Base-by-base conservation (phyloP, 1,140 invertebrate genomes). In the Reticulitermes speratus region DNA sequence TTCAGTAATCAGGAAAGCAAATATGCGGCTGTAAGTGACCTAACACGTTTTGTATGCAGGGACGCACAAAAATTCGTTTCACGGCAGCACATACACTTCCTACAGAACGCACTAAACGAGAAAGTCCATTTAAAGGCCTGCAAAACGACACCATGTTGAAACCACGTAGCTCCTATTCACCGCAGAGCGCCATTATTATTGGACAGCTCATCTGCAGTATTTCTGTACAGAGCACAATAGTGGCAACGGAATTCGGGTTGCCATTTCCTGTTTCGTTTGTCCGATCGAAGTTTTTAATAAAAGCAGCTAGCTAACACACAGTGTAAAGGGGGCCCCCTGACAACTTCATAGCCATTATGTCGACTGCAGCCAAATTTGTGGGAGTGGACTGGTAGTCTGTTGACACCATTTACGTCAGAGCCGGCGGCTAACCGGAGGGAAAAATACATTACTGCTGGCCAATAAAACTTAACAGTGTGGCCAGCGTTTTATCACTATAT, bases 211-310 rank as follows among this genome's bases (percentile, higher is more conserved):
- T 75, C 65, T 30, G 65, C 65, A 75, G n/a, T 30, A 30, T 30
- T 65, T 65, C 59, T 19, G 21, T 23, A 65, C 3, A 65, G 59
- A 8, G 59, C 21, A 65, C 25, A 75, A 75, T 30, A 75, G 25
- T 30, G 16, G n/a, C 65, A 75, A 8, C 65, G 3, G 8, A 30
- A 25, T 75, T 30, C 25, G n/a, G 19, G 52, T 21, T 55, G 19
- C 14, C 19, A 30, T 30, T 30, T 30, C 7, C 65, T 75, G 25
- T 75, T n/a, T 75, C 65, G 65, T 30, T 65, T 75, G 65, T 30
- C n/a, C 8, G n/a, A 75, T 25, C 65, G 16, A 75, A 75, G n/a
- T 75, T 75, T 75, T 75, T 75, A 75, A 75, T 75, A 75, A 75
- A 75, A 75, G 65, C n/a, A 75, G 65, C 5, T 6, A 75, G 14